These are phyloP conservation scores for Macroglossus sobrinus DNA, from an alignment of 2,113 vertebrate species.

Conservation along the genomic window DNA sequence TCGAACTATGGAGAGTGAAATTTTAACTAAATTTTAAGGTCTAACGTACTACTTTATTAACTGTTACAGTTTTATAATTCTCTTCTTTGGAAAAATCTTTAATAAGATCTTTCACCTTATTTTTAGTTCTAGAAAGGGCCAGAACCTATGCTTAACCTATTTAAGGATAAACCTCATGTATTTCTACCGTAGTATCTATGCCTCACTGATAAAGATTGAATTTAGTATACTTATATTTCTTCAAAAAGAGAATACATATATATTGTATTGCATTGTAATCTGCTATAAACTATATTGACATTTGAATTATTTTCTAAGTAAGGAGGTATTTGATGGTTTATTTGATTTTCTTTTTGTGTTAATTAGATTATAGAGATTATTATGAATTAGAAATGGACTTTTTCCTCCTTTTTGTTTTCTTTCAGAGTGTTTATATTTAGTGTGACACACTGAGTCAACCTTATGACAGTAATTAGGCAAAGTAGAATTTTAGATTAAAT, in stretches of 20 bases:
- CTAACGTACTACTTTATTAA: background rate
- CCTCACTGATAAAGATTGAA: background rate
- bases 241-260: background rate
- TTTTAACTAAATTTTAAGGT: conserved; percentile 29
- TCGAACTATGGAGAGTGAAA: background rate
- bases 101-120: background rate
- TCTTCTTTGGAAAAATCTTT: conserved; percentile 30
- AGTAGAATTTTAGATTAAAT: background rate
- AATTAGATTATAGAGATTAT: background rate
- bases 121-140: background rate
- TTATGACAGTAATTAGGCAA: background rate
- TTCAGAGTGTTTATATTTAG: background rate
- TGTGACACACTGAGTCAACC: background rate
- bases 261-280: conserved; percentile 16
- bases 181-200: background rate
- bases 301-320: conserved; percentile 11
- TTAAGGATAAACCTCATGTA: conserved; percentile 18
- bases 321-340: background rate
- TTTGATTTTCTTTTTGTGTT: conserved; percentile 38
- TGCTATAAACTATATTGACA: background rate
- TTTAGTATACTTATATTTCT: background rate
- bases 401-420: background rate
- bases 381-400: background rate
- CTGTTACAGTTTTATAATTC: background rate
- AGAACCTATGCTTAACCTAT: background rate